Evolutionary conservation across 2,113 vertebrate genomes (phyloP), one percentile per base, ranked within the genome.

Genomic region (Rousettus leschenaultii): DNA sequence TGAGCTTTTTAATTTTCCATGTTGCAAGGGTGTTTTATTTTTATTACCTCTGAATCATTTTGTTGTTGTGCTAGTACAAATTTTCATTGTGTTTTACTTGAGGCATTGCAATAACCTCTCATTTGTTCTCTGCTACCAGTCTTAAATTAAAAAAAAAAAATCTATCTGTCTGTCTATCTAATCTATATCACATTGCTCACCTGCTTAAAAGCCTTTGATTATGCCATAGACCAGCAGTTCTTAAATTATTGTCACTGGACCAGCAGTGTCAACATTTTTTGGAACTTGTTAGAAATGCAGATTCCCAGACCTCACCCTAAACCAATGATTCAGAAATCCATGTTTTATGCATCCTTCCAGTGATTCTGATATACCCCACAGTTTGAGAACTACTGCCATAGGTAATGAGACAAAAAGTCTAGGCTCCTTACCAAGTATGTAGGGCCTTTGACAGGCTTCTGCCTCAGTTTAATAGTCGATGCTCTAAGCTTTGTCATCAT

Each of bases 1-100:
- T 80, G 35, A 53, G 28, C 12, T n/a, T 83, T 86, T 75, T 30
- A 63, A 38, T 33, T 43, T 74, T 35, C 53, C 11, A 38, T 3
- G 1, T 75, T 73, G 13, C 15, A 30, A 84, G 53, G 7, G 2
- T 63, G 5, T 68, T 21, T 83, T 61, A 43, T 86, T 89, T 75
- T 77, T 51, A 51, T 22, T 85, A 45, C 28, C 11, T 83, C 40
- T 12, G 7, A 82, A 38, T 5, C 6, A 2, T 77, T 13, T 77
- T 11, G 10, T 12, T 68, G 8, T 78, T 82, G n/a, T 65, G 7
- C 35, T 13, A 33, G 4, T 73, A 65, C 11, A 61, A 19, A 18
- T 84, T 91, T 65, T 74, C 18, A 13, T 63, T 65, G n/a, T 30
- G 57, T 85, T 93, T 77, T 51, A 43, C 30, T 63, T 94, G 33